Base-by-base conservation (phyloP, 2,888 invertebrate genomes). In the Drosophila meridionalis region DNA sequence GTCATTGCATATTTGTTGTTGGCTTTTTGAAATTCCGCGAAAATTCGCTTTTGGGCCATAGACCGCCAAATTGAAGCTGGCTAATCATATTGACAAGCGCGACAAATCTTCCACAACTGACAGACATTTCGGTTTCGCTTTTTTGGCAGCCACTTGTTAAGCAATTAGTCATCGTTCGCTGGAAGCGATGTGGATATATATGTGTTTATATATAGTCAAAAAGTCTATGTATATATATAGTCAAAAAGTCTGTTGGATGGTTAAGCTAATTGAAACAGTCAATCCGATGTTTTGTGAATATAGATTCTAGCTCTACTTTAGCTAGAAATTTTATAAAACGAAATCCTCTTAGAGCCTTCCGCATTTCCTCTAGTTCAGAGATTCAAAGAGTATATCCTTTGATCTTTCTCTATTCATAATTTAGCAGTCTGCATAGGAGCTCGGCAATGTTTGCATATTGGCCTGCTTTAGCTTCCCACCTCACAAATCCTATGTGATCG, bases 61-160 rank as follows among this genome's bases (percentile, higher is more conserved):
- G 58, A 72, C 68, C 47, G 64, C 32, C 34, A 60, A 68, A 59
- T 62, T 53, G 45, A 65, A 72, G 57, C 69, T 45, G 73, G 64
- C 80, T 67, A 70, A 76, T 82, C 76, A 82, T 64, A 82, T 75
- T 84, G 85, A 82, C 87, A 79, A 67, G 73, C 78, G 78, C 57
- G 68, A 80, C 80, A 80, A 83, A 87, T 87, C 71, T 70, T 52
- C 66, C 26, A 55, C 75, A 66, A 53, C 56, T 68, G 71, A 65
- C 73, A 68, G 76, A 66, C 68, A 72, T 65, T 72, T 75, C 53
- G 55, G 48, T 55, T 55, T 79, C 59, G 58, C 43, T 61, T 53
- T 76, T 71, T 34, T 61, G 69, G 45, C 61, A 57, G 61, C 56
- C 55, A 68, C 71, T 85, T 76, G 74, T 80, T 82, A 50, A 36